phyloP scores from a whole-genome alignment of 2,113 vertebrate genomes.

The Bagarius yarrelli region DNA sequence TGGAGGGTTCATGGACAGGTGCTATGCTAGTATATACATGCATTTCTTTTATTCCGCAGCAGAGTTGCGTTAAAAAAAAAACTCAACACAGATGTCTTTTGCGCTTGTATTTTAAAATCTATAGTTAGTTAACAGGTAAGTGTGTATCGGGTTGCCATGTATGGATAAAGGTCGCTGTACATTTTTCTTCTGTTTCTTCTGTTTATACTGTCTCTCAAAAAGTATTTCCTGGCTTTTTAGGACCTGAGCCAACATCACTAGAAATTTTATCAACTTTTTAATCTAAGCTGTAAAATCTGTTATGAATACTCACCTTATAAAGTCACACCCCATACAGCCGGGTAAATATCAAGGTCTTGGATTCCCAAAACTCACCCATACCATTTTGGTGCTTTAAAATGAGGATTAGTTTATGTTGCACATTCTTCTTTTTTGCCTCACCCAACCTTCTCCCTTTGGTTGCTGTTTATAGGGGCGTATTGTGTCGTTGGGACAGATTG shows the following conservation, averaged over 20 bases:
- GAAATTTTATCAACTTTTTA: constrained; percentile 22
- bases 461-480: constrained; percentile 43
- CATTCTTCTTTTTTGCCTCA: neutral
- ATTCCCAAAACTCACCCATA: neutral
- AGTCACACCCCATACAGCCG: constrained; percentile 7
- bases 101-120: neutral
- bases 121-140: constrained; percentile 6
- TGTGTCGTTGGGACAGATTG: constrained; percentile 47
- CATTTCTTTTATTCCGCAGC: constrained; percentile 7
- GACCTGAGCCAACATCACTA: neutral
- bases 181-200: neutral
- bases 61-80: constrained; percentile 4
- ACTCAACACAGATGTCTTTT: neutral
- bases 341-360: constrained; percentile 4
- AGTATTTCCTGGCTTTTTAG: constrained; percentile 1
- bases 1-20: constrained; percentile 9
- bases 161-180: neutral
- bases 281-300: constrained; percentile 34
- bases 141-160: neutral
- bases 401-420: constrained; percentile 1
- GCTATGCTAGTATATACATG: constrained; percentile 13
- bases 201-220: neutral
- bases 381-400: neutral
- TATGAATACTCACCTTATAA: constrained; percentile 19
- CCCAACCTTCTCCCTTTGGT: constrained; percentile 4